Base-by-base conservation (phyloP, 2,888 invertebrate genomes). In the Pyrrhia umbra region DNA sequence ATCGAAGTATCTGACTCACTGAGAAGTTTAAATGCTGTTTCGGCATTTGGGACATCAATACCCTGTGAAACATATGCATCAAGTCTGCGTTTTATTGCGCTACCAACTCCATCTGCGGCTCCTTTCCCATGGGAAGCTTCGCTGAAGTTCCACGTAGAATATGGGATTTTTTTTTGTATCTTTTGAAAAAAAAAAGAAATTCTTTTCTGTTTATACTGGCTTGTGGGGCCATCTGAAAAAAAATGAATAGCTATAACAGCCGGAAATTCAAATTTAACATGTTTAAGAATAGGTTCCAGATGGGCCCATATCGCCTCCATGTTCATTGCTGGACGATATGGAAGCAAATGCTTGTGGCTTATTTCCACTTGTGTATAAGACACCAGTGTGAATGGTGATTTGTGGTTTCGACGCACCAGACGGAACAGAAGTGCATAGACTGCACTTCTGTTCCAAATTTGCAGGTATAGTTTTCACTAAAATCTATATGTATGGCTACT, bases 371-470 rank as follows among this genome's bases (percentile, higher is more conserved):
- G 20, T 34, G 15, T 50, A 21, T 37, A 21, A 37, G 30, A 40
- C 51, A 25, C 37, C 21, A 6, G 23, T 52, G 18, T 52, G 52
- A 16, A 52, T 25, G 1, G 52, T 52, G 16, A 52, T 52, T 6
- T 52, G 52, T 18, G 2, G 18, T 47, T 47, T 47, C 13, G 47
- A 27, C 1, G 27, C 27, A 47, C 47, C 47, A n/a, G n/a, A n/a
- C n/a, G n/a, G n/a, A n/a, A n/a, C n/a, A n/a, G 4, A 52, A 52
- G 40, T 52, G 40, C 52, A 52, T 40, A 52, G 52, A 39, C n/a
- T 40, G 42, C 13, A 52, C n/a, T 40, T 42, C 52, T 42, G 2
- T 18, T 40, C 18, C 6, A 16, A 42, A 5, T 52, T 42, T 42
- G 18, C 52, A 52, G 1, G 27, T 27, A 52, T 25, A 40, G 18